Base-by-base conservation (phyloP, 2,888 invertebrate genomes). In the Pasiphila rectangulata region DNA sequence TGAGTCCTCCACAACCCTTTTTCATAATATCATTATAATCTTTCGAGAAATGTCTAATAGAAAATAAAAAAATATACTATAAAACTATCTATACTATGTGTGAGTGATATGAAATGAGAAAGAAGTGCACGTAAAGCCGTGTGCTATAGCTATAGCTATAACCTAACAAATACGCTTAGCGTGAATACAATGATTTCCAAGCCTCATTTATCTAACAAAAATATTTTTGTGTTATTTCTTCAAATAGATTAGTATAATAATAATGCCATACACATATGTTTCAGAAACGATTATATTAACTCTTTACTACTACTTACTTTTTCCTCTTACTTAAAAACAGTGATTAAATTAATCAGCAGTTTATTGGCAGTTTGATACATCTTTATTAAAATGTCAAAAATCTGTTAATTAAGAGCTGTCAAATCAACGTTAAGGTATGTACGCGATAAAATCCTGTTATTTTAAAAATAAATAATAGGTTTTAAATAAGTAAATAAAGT, bases 1-100 rank as follows among this genome's bases (percentile, higher is more conserved):
- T 73, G 75, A 79, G 79, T 82, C 83, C 75, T 87, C 87, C 87
- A 87, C 87, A 87, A 87, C 87, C 89, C 84, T 86, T 87, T 54
- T 51, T 46, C 43, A 30, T 46, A 46, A 41, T 35, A 40, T 41
- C 27, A 46, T 13, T 39, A 51, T 37, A 41, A 51, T 36, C 46
- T 25, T 36, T 48, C 40, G 30, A 52, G 30, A 51, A 44, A 21
- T 45, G 49, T 51, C 38, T 10, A 40, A 24, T 45, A 44, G 51
- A 57, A 42, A 27, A 53, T 35, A 54, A 49, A 47, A 42, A 39
- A 40, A 40, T 46, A 51, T 49, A 49, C 29, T 48, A 45, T 49
- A 43, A 29, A n/a, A 36, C 42, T 47, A 47, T 44, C 39, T 55
- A 57, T 39, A 27, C 48, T 57, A 52, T 44, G 56, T 46, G 59